Conservation (phyloP, 1,140 invertebrate species). For the Orius insidiosus region DNA sequence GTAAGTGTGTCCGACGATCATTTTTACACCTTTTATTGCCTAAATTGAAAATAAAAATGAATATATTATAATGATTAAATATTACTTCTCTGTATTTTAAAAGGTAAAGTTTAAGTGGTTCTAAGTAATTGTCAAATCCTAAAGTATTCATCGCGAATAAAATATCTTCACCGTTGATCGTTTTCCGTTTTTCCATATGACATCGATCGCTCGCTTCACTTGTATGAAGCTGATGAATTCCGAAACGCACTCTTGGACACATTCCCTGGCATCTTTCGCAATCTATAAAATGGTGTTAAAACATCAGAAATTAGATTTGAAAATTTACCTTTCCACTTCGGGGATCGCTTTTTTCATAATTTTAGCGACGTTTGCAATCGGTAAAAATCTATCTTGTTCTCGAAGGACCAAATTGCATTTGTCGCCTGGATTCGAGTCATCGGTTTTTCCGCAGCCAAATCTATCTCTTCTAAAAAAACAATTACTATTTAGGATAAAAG, state of each 20-base stretch:
- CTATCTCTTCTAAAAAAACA: conserved; percentile 20
- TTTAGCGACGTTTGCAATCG: conserved; percentile 96
- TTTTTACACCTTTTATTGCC: too few species aligned
- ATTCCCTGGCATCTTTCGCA: conserved; percentile 97
- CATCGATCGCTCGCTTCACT: conserved; percentile 94
- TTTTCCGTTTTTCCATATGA: conserved; percentile 95
- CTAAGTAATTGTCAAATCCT: conserved; percentile 97
- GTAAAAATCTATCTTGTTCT: conserved; percentile 89
- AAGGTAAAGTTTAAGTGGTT: conserved; percentile 88
- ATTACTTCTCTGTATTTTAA: conserved; percentile 98
- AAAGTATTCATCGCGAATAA: conserved; percentile 90
- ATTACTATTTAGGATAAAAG: too few species aligned
- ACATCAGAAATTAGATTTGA: too few species aligned
- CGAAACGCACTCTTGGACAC: conserved; percentile 98
- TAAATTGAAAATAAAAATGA: too few species aligned
- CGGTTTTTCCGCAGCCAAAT: conserved; percentile 40
- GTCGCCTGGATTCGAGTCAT: conserved; percentile 42
- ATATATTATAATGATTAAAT: too few species aligned
- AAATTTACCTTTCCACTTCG: conserved; percentile 85
- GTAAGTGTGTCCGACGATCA: too few species aligned
- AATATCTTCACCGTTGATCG: conserved; percentile 97
- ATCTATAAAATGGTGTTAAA: too few species aligned
- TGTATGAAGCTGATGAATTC: conserved; percentile 99
- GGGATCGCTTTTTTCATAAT: conserved; percentile 99
- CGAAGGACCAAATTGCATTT: conserved; percentile 39